Percentiles rank a stretch among this genome's conserved stretches.
Evolutionary conservation across 2,113 vertebrate genomes (phyloP).

Genomic region (Rhegmatorhina hoffmannsi): DNA sequence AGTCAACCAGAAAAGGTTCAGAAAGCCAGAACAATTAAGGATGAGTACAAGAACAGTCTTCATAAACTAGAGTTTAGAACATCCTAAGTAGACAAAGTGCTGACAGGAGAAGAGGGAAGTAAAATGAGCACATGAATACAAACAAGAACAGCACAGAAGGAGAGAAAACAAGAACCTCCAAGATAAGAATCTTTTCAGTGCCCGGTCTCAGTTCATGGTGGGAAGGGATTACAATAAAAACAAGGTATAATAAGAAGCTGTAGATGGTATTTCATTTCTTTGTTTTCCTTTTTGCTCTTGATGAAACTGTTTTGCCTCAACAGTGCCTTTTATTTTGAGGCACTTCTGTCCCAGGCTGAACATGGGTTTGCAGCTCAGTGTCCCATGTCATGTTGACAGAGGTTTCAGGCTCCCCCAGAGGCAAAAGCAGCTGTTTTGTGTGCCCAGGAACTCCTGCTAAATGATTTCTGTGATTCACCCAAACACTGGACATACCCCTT

Average conservation of each 20-base stretch:
- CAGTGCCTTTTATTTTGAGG: background rate
- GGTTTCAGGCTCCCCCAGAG: slow-evolving; percentile 7
- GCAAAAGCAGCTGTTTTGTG: background rate
- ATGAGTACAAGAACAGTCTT: background rate
- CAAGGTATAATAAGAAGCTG: background rate
- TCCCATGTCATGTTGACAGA: background rate
- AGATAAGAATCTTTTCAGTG: background rate
- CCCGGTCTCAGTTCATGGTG: background rate
- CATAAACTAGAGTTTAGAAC: background rate
- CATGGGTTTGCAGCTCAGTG: background rate
- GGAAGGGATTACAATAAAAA: background rate
- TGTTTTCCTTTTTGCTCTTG: background rate
- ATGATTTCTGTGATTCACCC: background rate
- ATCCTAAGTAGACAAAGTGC: background rate
- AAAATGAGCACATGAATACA: background rate
- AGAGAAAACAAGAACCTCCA: background rate
- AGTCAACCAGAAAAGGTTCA: background rate
- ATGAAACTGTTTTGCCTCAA: background rate
- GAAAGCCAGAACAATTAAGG: background rate
- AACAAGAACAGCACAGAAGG: background rate
- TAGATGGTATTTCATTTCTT: background rate
- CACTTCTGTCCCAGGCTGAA: background rate
- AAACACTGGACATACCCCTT: background rate
- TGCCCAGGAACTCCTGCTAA: background rate
- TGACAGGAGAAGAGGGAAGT: background rate